Base-by-base conservation (phyloP, 2,888 invertebrate genomes). In the Margaritifera margaritifera region DNA sequence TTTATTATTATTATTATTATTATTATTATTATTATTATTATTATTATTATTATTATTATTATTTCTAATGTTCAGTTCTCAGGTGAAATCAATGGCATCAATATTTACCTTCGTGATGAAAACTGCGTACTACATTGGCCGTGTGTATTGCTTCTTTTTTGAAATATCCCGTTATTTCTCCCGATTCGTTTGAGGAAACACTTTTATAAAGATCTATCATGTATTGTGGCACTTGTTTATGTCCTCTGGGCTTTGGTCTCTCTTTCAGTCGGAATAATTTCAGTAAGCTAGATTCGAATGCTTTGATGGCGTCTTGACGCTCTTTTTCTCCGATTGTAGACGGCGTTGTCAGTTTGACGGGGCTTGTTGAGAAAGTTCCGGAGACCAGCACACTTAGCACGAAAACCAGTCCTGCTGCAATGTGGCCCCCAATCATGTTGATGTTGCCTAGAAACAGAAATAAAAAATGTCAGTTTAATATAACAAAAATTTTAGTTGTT, bases 191-290 rank as follows among this genome's bases (percentile, higher is more conserved):
- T 86, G 91, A 93, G 90, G 92, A 92, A 80, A 94, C 93, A 82
- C 92, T 91, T 75, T 92, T 91, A 91, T 96, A 96, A 76, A 97
- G 92, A 87, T 94, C 92, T 89, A 94, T 92, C 93, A 97, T 93
- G 82, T 94, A 94, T 85, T 94, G 93, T 73, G 96, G 96, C 87
- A 97, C 92, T 65, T 91, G 91, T 69, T 92, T 91, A 82, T 92
- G 82, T 54, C 79, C 73, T 31, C 79, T 80, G 54, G 92, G 90
- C 88, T 89, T 91, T 76, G 92, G 94, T 90, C 92, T 90, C 74
- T 89, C 90, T 74, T 90, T 89, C 80, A 93, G 90, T 57, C 93
- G 93, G 81, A 93, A 91, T 90, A 93, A 88, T 85, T 93, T 91
- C 88, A 95, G 91, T 31, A 94, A 90, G 78, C 91, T 92, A 65